Evolutionary conservation across 2,797 vertebrate species (phyloP).

Genomic region (Anableps anableps): DNA sequence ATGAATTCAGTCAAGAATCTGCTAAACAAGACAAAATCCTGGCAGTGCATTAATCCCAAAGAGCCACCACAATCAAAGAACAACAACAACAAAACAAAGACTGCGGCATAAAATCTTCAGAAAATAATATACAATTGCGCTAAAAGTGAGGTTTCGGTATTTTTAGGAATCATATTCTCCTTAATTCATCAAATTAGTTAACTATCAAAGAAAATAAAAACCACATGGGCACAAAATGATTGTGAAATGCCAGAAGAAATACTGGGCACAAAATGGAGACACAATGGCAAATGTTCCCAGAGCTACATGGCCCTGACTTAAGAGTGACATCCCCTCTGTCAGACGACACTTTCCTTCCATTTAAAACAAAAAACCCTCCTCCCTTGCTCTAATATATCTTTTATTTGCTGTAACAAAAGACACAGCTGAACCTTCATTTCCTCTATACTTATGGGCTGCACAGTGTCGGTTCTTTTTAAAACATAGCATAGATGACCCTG

Average conservation of each 20-base stretch:
- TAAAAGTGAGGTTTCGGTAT: background rate
- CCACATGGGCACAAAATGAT: background rate
- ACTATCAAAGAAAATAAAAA: background rate
- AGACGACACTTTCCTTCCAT: too few relatives aligned
- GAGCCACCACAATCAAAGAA: too few relatives aligned
- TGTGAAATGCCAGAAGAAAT: background rate
- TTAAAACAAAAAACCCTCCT: background rate
- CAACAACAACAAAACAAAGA: too few relatives aligned
- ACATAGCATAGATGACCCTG: too few relatives aligned
- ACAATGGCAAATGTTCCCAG: background rate
- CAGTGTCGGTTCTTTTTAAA: background rate
- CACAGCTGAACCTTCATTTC: too few relatives aligned
- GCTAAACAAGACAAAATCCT: too few relatives aligned
- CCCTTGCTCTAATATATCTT: background rate
- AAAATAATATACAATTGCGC: too few relatives aligned
- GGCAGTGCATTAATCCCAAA: background rate
- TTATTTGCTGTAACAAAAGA: too few relatives aligned
- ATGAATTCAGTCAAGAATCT: background rate
- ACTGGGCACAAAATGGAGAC: background rate
- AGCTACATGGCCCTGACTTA: background rate
- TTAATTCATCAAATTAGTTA: background rate
- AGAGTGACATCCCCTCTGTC: background rate
- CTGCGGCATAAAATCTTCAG: too few relatives aligned
- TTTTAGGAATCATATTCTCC: background rate
- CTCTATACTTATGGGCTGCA: too few relatives aligned